phyloP scores from a whole-genome alignment of 2,113 vertebrate genomes.

The Arvicanthis niloticus region DNA sequence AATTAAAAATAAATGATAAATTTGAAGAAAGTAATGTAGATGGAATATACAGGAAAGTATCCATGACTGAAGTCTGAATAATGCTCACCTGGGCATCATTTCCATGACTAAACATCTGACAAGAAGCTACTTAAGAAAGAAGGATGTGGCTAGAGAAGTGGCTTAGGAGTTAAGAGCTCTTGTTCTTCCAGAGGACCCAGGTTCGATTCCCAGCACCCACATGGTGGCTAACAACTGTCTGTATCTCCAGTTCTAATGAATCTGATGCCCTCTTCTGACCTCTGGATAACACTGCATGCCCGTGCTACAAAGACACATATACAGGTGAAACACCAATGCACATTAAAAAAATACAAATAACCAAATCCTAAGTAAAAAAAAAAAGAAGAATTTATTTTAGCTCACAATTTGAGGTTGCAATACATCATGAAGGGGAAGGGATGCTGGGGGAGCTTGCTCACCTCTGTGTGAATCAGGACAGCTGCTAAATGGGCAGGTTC shows the following conservation, averaged over 20 bases:
- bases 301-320: neutral
- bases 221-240: neutral
- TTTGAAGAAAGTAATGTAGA: conserved; percentile 18
- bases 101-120: neutral
- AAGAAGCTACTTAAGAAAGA: neutral
- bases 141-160: neutral
- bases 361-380: neutral
- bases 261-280: neutral
- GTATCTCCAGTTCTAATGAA: neutral
- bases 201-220: neutral
- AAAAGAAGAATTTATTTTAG: neutral
- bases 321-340: neutral
- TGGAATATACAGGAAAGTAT: neutral
- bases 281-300: neutral
- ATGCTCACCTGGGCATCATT: neutral
- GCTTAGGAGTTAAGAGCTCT: too few species aligned
- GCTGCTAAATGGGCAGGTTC: neutral
- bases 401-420: neutral
- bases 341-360: neutral
- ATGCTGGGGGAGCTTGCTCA: neutral
- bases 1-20: conserved; percentile 30
- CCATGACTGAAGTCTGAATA: neutral
- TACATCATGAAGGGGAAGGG: neutral
- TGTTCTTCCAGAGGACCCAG: neutral
- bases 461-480: neutral